Conservation (phyloP, 2,113 vertebrate genomes). For the Aptenodytes forsteri region DNA sequence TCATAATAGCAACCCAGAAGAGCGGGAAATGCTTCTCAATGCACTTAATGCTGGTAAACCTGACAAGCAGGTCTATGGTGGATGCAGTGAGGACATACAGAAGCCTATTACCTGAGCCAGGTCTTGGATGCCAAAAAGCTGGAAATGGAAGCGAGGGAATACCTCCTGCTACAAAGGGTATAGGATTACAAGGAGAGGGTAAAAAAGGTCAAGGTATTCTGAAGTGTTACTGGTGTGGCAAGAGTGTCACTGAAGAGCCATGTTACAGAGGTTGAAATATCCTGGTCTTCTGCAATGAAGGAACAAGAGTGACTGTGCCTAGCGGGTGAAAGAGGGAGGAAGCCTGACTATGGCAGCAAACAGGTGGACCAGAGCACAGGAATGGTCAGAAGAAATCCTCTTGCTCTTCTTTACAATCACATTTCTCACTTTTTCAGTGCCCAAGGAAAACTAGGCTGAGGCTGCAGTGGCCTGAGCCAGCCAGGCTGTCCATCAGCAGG, state of each 20-base stretch:
- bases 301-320: neutral
- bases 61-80: neutral
- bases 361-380: neutral
- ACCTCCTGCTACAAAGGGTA: neutral
- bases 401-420: neutral
- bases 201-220: neutral
- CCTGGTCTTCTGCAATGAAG: neutral
- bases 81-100: neutral
- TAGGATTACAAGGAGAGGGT: neutral
- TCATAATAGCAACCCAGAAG: neutral
- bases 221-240: neutral
- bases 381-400: neutral
- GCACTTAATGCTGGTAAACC: neutral
- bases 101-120: neutral
- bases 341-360: neutral
- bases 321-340: neutral
- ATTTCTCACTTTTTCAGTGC: neutral
- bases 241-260: neutral
- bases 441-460: neutral
- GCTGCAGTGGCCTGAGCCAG: neutral
- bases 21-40: neutral
- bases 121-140: neutral
- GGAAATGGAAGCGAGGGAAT: neutral
- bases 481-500: neutral
- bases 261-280: neutral